Conservation (phyloP, 2,888 invertebrate genomes). For the Tridacna gigas region DNA sequence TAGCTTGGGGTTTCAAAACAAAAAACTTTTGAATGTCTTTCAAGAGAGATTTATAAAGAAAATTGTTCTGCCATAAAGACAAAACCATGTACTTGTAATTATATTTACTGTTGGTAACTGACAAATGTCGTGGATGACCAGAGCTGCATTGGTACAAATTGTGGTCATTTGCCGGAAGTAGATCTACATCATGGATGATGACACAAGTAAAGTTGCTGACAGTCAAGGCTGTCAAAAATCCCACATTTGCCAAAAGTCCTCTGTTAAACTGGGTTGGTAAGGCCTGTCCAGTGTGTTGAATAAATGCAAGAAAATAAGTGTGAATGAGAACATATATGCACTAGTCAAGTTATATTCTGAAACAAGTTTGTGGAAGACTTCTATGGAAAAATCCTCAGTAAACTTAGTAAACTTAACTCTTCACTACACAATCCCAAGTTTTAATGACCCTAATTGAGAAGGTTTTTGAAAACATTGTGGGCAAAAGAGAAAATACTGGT, state of each 20-base stretch:
- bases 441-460: not conserved
- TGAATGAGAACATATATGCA: not conserved
- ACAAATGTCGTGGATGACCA: constrained; percentile 50
- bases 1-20: no score
- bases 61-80: no score
- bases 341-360: not conserved
- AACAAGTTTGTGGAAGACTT: no score
- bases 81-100: constrained; percentile 41
- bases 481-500: no score
- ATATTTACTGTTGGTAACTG: constrained; percentile 53
- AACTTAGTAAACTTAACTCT: not conserved
- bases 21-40: no score
- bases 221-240: constrained; percentile 47
- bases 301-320: not conserved
- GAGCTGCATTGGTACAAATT: constrained; percentile 50
- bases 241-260: constrained; percentile 57
- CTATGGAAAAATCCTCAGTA: not conserved
- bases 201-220: constrained; percentile 47
- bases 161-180: constrained; percentile 48
- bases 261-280: constrained; percentile 61
- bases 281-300: constrained; percentile 30
- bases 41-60: no score
- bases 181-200: constrained; percentile 61
- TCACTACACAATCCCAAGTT: not conserved
- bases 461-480: no score